Percentiles rank a stretch among this genome's conserved stretches.
phyloP scores from a whole-genome alignment of 1,140 invertebrate species.

The Trachymyrmex cornetzi region DNA sequence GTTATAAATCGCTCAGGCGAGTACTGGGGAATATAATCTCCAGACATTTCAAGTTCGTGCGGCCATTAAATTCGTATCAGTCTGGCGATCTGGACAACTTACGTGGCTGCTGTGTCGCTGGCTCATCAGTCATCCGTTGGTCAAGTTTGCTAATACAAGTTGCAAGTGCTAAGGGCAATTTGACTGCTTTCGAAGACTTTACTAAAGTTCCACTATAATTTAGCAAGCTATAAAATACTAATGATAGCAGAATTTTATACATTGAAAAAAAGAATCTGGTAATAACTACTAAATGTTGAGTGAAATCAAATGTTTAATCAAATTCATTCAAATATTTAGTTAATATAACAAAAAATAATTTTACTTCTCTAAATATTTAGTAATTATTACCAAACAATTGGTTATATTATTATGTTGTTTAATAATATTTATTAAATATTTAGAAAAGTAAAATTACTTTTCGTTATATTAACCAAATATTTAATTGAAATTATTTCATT shows the following conservation, averaged over 20 bases:
- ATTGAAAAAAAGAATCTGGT: too few relatives aligned
- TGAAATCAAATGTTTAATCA: too few relatives aligned
- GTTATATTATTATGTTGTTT: too few relatives aligned
- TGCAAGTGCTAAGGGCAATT: neutral
- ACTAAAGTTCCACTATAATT: neutral
- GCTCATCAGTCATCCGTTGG: neutral
- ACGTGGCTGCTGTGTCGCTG: neutral
- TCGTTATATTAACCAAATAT: too few relatives aligned
- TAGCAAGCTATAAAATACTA: neutral
- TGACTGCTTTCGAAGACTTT: neutral
- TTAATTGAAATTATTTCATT: too few relatives aligned
- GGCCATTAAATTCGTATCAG: slow-evolving; percentile 67
- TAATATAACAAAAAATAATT: too few relatives aligned
- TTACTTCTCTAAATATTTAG: too few relatives aligned
- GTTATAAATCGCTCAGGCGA: slow-evolving; percentile 52
- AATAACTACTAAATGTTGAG: too few relatives aligned
- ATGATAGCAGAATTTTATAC: neutral
- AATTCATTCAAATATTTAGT: too few relatives aligned
- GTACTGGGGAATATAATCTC: slow-evolving; percentile 54
- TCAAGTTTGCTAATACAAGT: slow-evolving; percentile 32
- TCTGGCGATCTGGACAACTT: slow-evolving; percentile 46
- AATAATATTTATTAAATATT: too few relatives aligned
- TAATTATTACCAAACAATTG: too few relatives aligned
- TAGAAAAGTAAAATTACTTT: too few relatives aligned
- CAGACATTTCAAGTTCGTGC: slow-evolving; percentile 62